Percentiles rank a stretch among this genome's conserved stretches.
These are phyloP conservation scores for Ferrisia virgata DNA, from an alignment of 2,888 invertebrate genomes.

Conservation along the genomic window DNA sequence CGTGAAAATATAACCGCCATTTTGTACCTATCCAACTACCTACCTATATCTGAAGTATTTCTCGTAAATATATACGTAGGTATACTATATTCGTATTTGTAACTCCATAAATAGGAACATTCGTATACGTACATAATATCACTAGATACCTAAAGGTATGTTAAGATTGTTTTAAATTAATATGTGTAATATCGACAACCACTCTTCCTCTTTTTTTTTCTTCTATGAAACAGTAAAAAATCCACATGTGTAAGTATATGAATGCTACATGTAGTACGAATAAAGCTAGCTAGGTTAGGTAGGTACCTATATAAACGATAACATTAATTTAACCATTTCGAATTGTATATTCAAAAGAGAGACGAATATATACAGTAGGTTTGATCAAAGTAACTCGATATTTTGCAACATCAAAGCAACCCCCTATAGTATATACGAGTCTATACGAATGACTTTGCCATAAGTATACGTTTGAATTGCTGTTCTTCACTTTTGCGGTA, in stretches of 20 bases:
- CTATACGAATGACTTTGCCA: neutral
- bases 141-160: neutral
- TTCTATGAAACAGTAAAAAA: neutral
- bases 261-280: neutral
- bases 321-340: neutral
- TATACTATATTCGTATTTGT: neutral
- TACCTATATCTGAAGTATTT: too few species aligned
- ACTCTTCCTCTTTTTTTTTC: too few species aligned
- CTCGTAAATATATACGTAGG: neutral
- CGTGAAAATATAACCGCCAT: neutral
- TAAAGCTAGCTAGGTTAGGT: too few species aligned
- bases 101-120: too few species aligned
- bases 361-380: neutral
- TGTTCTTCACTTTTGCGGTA: neutral
- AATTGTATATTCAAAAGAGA: neutral
- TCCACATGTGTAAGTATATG: neutral
- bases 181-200: neutral
- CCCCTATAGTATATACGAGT: neutral
- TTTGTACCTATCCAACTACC: neutral
- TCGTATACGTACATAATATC: too few species aligned
- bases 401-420: neutral
- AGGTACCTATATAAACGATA: neutral
- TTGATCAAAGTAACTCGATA: slow-evolving; percentile 15
- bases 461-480: neutral
- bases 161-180: neutral